phyloP scores from a whole-genome alignment of 2,113 vertebrate species.

The Megaptera novaeangliae region DNA sequence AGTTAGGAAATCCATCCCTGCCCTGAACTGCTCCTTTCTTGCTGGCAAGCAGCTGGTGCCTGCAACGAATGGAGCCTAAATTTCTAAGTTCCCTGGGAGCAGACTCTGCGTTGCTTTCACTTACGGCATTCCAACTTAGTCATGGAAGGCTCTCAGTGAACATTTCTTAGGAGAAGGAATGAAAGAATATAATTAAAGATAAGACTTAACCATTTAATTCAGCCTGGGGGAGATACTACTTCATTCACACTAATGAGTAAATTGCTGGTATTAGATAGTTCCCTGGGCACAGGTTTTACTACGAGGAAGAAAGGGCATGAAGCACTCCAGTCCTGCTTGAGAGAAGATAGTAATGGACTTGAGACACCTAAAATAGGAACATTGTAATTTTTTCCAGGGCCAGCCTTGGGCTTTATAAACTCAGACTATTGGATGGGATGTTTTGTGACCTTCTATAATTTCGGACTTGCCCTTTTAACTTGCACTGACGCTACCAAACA shows the following conservation, averaged over 20 bases:
- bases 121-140: neutral
- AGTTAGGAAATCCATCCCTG: neutral
- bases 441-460: neutral
- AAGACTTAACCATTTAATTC: constrained; percentile 64
- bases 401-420: constrained; percentile 9
- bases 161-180: constrained; percentile 53
- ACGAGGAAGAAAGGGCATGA: neutral
- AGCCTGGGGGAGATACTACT: constrained; percentile 43
- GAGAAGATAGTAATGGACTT: neutral
- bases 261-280: constrained; percentile 56
- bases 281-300: constrained; percentile 39
- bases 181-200: constrained; percentile 67
- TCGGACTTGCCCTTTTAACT: neutral
- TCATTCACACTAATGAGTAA: constrained; percentile 63
- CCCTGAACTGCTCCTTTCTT: neutral
- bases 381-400: constrained; percentile 7
- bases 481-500: neutral
- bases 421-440: neutral
- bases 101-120: neutral
- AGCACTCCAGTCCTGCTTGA: neutral
- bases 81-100: neutral
- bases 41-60: neutral
- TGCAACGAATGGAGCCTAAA: neutral
- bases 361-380: neutral
- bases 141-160: neutral